phyloP scores from a whole-genome alignment of 2,888 invertebrate species.

The Hirtodrosophila duncani region DNA sequence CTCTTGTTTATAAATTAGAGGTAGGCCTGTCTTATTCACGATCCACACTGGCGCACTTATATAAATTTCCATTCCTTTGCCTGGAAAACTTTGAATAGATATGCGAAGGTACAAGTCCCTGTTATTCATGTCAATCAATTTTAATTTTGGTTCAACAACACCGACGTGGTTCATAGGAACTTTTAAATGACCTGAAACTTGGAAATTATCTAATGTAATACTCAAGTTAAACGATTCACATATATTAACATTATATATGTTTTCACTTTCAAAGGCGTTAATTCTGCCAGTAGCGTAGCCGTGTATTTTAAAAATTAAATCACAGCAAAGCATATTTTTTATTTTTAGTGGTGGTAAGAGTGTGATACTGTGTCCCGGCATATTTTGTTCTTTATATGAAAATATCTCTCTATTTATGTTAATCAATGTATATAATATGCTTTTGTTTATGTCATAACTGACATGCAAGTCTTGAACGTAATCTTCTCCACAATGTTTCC shows the following conservation, averaged over 20 bases:
- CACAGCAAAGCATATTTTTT: constrained; percentile 92
- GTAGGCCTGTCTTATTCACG: constrained; percentile 96
- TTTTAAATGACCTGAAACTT: constrained; percentile 83
- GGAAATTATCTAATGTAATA: constrained; percentile 91
- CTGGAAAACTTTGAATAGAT: constrained; percentile 81
- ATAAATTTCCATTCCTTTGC: constrained; percentile 83
- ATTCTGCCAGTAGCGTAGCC: constrained; percentile 78
- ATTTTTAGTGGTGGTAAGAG: constrained; percentile 90
- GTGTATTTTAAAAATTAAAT: constrained; percentile 83
- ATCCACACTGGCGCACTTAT: constrained; percentile 95
- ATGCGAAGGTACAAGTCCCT: constrained; percentile 88
- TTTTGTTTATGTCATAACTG: constrained; percentile 70
- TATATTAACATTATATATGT: constrained; percentile 80
- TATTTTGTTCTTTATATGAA: constrained; percentile 81
- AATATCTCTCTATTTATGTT: constrained; percentile 87
- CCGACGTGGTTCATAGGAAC: constrained; percentile 79
- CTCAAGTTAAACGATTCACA: constrained; percentile 84
- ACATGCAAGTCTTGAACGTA: constrained; percentile 60
- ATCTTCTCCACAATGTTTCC: constrained; percentile 67
- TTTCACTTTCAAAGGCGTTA: constrained; percentile 78
- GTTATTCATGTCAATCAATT: constrained; percentile 85
- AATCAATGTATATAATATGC: constrained; percentile 70
- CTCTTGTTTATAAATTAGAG: constrained; percentile 96
- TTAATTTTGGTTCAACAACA: constrained; percentile 84
- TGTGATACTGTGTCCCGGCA: constrained; percentile 91